These are phyloP conservation scores for Trematomus bernacchii DNA, from an alignment of 2,797 vertebrate species.

Conservation along the genomic window DNA sequence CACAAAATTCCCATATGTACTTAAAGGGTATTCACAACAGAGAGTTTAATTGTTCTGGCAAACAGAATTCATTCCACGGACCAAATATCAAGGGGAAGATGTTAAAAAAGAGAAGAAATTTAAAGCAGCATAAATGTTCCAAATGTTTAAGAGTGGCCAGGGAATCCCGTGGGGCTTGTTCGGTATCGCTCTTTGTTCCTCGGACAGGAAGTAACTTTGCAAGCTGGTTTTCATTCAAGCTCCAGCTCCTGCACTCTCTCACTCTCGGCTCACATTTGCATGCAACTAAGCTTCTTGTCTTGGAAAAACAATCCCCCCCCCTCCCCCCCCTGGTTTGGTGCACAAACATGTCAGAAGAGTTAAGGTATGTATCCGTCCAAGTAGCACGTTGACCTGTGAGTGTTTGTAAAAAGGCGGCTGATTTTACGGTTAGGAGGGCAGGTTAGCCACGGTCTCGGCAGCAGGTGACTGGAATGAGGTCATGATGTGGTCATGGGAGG, in stretches of 20 bases:
- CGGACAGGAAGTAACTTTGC: slow-evolving; percentile 79
- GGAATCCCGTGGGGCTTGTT: slow-evolving; percentile 76
- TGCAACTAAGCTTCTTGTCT: slow-evolving; percentile 33
- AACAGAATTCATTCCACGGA: slow-evolving; percentile 76
- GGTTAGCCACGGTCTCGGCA: slow-evolving; percentile 85
- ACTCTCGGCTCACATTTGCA: slow-evolving; percentile 3
- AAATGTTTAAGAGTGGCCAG: slow-evolving; percentile 79
- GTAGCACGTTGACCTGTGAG: slow-evolving; percentile 65
- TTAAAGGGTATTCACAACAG: slow-evolving; percentile 73
- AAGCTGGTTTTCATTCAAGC: slow-evolving; percentile 80
- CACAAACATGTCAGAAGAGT: slow-evolving; percentile 59
- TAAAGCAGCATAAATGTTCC: slow-evolving; percentile 83
- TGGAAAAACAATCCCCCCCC: slow-evolving; percentile 24
- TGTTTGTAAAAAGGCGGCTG: slow-evolving; percentile 75
- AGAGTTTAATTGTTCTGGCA: slow-evolving; percentile 74
- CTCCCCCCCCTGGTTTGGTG: slow-evolving; percentile 41
- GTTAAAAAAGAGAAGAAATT: slow-evolving; percentile 66
- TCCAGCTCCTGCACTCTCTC: slow-evolving; percentile 37
- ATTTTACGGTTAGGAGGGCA: slow-evolving; percentile 82
- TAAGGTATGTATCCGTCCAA: slow-evolving; percentile 63
- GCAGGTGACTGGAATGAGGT: slow-evolving; percentile 87
- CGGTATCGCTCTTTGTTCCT: slow-evolving; percentile 74
- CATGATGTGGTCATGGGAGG: slow-evolving; percentile 83
- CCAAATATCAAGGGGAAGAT: slow-evolving; percentile 79
- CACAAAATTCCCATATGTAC: slow-evolving; percentile 73